Evolutionary conservation across 53 echinoderm and acorn worm species (phyloP).

Genomic region (Arbacia lixula): DNA sequence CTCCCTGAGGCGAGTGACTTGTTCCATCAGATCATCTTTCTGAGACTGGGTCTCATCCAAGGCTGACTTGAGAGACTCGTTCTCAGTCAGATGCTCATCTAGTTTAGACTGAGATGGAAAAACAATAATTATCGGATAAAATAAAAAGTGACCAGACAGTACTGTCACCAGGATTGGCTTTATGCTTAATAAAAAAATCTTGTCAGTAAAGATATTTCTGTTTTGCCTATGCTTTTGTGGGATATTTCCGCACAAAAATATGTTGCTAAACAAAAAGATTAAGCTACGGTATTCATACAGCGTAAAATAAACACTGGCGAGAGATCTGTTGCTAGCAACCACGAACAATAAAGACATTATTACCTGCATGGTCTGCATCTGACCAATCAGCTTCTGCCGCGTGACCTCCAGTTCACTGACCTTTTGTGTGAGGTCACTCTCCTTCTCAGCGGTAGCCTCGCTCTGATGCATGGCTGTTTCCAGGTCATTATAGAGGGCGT

Average conservation of each 20-base stretch:
- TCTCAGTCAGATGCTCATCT: constrained; percentile 67
- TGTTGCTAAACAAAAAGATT: too few species aligned
- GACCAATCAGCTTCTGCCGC: constrained; percentile 71
- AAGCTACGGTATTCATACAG: too few species aligned
- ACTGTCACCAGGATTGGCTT: too few species aligned
- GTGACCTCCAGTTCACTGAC: constrained; percentile 71
- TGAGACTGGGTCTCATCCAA: constrained; percentile 43
- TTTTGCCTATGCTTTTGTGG: too few species aligned
- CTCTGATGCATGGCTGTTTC: constrained; percentile 70
- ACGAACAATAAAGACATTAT: too few species aligned
- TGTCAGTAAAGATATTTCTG: too few species aligned
- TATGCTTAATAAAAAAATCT: too few species aligned
- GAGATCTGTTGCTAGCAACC: too few species aligned
- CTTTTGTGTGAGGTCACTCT: constrained; percentile 47
- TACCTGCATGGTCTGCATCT: constrained; percentile 68
- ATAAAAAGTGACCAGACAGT: too few species aligned
- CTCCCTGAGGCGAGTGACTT: constrained; percentile 44
- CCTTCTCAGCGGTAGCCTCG: constrained; percentile 34
- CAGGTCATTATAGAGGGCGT: constrained; percentile 69
- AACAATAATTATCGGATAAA: too few species aligned
- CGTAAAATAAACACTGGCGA: too few species aligned
- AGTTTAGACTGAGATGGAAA: constrained; percentile 64
- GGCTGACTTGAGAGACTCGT: constrained; percentile 55
- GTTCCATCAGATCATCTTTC: constrained; percentile 38
- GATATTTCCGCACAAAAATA: too few species aligned